Percentiles rank a stretch among this genome's conserved stretches.
Evolutionary conservation across 2,113 vertebrate species (phyloP).

Genomic region (Gnathonemus echidnorhynchus): DNA sequence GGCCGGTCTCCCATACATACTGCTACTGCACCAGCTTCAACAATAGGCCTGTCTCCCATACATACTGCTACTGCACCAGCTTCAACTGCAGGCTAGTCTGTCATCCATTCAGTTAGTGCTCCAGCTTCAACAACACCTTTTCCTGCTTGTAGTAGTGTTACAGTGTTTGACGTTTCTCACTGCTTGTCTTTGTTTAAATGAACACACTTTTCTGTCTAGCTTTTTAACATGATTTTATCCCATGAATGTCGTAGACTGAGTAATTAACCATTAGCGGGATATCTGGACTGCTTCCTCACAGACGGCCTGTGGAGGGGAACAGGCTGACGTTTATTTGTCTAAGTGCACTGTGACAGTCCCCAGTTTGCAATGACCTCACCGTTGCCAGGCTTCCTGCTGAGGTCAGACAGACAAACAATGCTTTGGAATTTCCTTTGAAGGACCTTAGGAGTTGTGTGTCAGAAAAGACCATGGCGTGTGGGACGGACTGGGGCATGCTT

Average conservation of each 20-base stretch:
- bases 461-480: not conserved
- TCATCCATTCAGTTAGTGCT: no score
- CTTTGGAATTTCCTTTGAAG: slow-evolving; percentile 8
- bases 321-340: not conserved
- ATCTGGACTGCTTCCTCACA: not conserved
- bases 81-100: no score
- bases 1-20: not conserved
- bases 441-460: not conserved
- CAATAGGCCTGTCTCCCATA: no score
- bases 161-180: not conserved
- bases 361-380: not conserved
- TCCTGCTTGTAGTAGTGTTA: not conserved
- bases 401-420: not conserved
- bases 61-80: no score
- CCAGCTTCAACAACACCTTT: not conserved
- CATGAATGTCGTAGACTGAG: not conserved
- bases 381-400: not conserved
- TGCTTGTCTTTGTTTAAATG: not conserved
- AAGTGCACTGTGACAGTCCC: not conserved
- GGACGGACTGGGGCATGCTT: not conserved
- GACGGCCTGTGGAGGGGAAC: not conserved
- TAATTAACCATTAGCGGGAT: not conserved
- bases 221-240: not conserved
- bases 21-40: no score
- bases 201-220: not conserved